Conservation (phyloP, 92 coral and sea anemone species). For the Muricea muricata region DNA sequence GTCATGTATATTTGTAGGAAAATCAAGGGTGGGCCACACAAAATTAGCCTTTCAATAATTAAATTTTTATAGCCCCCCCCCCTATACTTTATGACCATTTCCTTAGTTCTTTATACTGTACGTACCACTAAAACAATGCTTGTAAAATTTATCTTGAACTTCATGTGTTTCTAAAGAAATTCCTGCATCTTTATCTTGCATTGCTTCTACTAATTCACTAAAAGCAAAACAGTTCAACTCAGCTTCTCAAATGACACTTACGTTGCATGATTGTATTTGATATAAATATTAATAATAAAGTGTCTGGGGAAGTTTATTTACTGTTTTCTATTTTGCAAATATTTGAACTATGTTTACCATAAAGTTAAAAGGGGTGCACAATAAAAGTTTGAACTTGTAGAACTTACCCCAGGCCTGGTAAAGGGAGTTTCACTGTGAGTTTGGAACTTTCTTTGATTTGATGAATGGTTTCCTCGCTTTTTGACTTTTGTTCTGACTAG, state of each 20-base stretch:
- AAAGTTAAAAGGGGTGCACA: too few relatives aligned
- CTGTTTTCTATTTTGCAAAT: too few relatives aligned
- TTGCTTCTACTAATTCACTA: constrained; percentile 93
- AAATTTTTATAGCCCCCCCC: too few relatives aligned
- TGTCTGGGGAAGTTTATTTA: too few relatives aligned
- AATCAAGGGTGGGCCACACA: too few relatives aligned
- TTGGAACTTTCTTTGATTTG: constrained; percentile 27
- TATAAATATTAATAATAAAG: too few relatives aligned
- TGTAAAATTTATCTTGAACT: constrained; percentile 74
- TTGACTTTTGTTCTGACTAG: constrained; percentile 24
- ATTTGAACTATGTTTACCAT: too few relatives aligned
- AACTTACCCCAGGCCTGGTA: constrained; percentile 43
- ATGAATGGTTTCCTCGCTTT: constrained; percentile 21
- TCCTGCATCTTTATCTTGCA: constrained; percentile 99
- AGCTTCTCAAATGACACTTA: not conserved
- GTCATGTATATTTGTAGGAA: too few relatives aligned
- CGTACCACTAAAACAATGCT: constrained; percentile 91
- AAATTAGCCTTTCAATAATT: too few relatives aligned
- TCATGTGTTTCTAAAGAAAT: constrained; percentile 80
- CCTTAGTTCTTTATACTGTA: too few relatives aligned
- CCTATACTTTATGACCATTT: too few relatives aligned
- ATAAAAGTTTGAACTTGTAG: not conserved
- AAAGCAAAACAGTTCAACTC: not conserved
- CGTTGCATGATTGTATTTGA: not conserved
- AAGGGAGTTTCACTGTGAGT: constrained; percentile 29